Evolutionary conservation across 2,888 invertebrate species (phyloP), one percentile per base, ranked within the genome.

Genomic region (Keiferia lycopersicella): DNA sequence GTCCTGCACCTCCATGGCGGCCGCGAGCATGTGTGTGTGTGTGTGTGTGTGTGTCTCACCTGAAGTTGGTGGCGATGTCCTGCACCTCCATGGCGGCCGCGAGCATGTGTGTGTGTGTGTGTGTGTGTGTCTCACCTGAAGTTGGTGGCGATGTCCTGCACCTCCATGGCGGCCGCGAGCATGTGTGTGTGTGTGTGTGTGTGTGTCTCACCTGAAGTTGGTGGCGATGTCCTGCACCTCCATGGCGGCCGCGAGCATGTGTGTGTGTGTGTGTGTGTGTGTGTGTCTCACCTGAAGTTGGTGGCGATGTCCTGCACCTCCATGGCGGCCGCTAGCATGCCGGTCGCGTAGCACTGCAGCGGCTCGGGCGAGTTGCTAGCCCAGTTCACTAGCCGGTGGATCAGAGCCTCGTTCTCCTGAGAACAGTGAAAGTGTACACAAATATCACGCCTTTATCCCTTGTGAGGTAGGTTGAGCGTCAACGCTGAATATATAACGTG

Each of bases 231-330:
- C 39, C 12, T 39, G 39, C 8, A 39, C 39, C 39, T 39, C 39
- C 39, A 39, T 39, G 39, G 39, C 39, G 11, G 39, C 39, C 10
- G 39, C 39, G 11, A 39, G 12, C 39, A 39, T 4, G 11, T 1
- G 11, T 1, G 10, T 39, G 39, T n/a, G 39, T 12, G 39, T 39
- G 12, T 1, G 1, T 1, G 11, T 39, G 39, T 12, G 6, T 30
- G 30, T 30, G 2, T 4, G 30, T 30, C 30, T 62, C 64, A 94
- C 94, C 94, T 93, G 79, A 96, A 97, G 76, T 96, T 96, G 3
- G 97, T 95, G 0, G 98, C 98, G 65, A 98, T 97, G 74, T 99
- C 99, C 73, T 97, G 97, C 3, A 98, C 96, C 84, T 99, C 99
- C 98, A 99, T 98, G 0, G 98, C 98, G 12, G 98, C 96, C 0